Base-by-base conservation (phyloP, 2,113 vertebrate species). In the Tragelaphus imberbis region DNA sequence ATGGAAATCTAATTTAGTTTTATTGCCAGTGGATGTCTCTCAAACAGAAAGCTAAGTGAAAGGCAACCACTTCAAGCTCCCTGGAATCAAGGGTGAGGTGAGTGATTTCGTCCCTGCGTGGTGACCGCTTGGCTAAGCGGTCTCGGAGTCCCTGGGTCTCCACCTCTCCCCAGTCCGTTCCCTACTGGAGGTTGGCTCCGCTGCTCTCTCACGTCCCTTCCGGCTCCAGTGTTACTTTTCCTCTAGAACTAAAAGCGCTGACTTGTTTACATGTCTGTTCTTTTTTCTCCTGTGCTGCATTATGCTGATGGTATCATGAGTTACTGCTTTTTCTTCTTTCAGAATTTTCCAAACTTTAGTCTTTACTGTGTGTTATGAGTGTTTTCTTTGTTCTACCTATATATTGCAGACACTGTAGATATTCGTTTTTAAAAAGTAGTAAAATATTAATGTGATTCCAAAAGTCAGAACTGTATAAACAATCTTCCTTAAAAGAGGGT, bases 1-100 rank as follows among this genome's bases (percentile, higher is more conserved):
- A 84, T 96, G 84, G 88, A 75, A 92, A 65, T 87, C 33, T 88
- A 84, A 55, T 94, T 95, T 91, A 82, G 96, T 89, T 95, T 92
- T 44, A 49, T 96, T 23, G 51, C 30, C 21, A 19, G 25, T 49
- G 28, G 25, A 9, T 91, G 4, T 59, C 63, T 92, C 75, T 94
- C 88, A 56, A 13, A n/a, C 13, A 28, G 36, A 40, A 81, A 90
- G 28, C 40, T 65, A 59, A 53, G 77, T 30, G 77, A 88, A n/a
- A 93, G n/a, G 79, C 16, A 71, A 30, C 82, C 47, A 23, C 44
- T 79, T 44, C 27, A 51, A 61, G 61, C 25, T 8, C 23, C 36
- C 23, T 59, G 47, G 58, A 51, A 84, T 49, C 51, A 28, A 27
- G 59, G 25, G 14, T 89, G 21, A 49, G 56, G 33, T 28, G 58